A percentile compares a stretch with the other conserved stretches of the same genome.
phyloP scores from a whole-genome alignment of 1,140 invertebrate species.

The Wasmannia auropunctata region DNA sequence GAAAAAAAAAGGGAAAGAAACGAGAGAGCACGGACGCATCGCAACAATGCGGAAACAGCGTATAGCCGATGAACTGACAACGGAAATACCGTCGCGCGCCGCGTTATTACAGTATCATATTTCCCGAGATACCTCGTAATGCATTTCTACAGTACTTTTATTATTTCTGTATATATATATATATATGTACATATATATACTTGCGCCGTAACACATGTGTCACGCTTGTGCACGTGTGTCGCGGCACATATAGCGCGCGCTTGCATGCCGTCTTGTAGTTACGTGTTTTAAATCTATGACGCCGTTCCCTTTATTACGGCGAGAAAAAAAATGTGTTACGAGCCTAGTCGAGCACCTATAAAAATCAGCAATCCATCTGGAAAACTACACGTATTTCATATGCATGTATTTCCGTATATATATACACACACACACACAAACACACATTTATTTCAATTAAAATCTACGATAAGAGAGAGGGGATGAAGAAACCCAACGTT shows the following conservation, averaged over 20 bases:
- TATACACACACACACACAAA: too few species aligned
- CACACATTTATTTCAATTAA: not conserved
- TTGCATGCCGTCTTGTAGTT: slow-evolving; percentile 18
- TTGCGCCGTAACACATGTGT: not conserved
- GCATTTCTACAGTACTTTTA: slow-evolving; percentile 30
- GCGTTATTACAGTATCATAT: slow-evolving; percentile 51
- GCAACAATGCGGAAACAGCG: slow-evolving; percentile 7
- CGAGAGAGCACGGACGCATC: not conserved
- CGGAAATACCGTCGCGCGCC: slow-evolving; percentile 17
- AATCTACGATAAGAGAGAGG: not conserved
- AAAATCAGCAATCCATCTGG: not conserved
- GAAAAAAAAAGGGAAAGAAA: slow-evolving; percentile 35
- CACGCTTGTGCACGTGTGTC: not conserved
- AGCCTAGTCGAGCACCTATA: not conserved
- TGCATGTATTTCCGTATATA: not conserved
- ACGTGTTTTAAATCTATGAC: slow-evolving; percentile 32
- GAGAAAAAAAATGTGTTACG: not conserved
- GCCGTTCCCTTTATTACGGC: not conserved
- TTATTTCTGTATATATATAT: slow-evolving; percentile 12
- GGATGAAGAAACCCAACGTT: not conserved
- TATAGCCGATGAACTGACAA: slow-evolving; percentile 49
- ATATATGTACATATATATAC: not conserved
- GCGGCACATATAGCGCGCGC: not conserved
- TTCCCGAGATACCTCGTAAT: slow-evolving; percentile 44
- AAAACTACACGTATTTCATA: not conserved